Evolutionary conservation across 1,140 invertebrate species (phyloP).

Genomic region (Panonychus citri): DNA sequence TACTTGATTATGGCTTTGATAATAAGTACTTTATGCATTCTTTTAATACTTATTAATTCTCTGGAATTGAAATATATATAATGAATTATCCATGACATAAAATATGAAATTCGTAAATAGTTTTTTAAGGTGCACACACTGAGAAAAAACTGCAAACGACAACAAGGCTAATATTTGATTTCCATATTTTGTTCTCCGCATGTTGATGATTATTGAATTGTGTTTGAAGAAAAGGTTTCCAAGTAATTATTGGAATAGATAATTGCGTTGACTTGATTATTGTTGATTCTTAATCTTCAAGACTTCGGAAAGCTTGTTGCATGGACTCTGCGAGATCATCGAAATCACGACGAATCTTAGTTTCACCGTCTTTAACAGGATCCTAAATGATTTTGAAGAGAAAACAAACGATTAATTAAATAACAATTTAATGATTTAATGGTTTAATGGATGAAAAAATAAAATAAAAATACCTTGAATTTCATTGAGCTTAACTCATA

Average conservation of each 20-base stretch:
- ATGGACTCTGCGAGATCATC: constrained; percentile 86
- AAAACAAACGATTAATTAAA: constrained; percentile 11
- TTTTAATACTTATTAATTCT: background rate
- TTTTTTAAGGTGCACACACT: background rate
- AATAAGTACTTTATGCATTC: background rate
- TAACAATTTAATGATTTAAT: background rate
- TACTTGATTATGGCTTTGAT: too few relatives aligned
- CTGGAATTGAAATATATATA: background rate
- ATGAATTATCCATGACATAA: background rate
- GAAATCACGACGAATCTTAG: constrained; percentile 87
- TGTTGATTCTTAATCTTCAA: constrained; percentile 77
- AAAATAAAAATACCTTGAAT: constrained; percentile 53
- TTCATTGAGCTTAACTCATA: constrained; percentile 99
- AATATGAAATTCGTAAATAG: too few relatives aligned
- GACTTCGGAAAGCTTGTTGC: constrained; percentile 86
- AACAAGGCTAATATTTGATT: background rate
- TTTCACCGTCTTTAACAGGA: constrained; percentile 88
- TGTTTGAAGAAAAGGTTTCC: background rate
- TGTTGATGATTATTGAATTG: background rate
- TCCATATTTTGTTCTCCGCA: background rate
- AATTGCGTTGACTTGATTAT: background rate
- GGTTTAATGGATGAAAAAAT: background rate
- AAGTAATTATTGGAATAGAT: background rate
- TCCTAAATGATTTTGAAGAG: constrained; percentile 50
- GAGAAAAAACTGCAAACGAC: background rate